Base-by-base conservation (phyloP, 2,888 invertebrate genomes). In the Temnothorax unifasciatus region DNA sequence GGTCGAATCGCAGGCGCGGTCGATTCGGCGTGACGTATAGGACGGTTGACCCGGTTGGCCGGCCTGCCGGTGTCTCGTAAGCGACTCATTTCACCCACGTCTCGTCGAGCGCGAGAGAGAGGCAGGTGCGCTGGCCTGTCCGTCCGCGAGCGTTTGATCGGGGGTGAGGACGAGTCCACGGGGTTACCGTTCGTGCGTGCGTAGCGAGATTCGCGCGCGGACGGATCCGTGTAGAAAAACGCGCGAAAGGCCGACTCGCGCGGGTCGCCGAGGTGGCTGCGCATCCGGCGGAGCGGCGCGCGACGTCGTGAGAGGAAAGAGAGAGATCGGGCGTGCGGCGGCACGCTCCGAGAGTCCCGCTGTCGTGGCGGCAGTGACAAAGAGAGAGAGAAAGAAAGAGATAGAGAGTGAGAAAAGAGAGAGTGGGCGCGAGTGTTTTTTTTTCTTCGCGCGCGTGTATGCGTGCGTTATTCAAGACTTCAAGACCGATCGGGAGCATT, bases 41-140 rank as follows among this genome's bases (percentile, higher is more conserved):
- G 34, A 13, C 52, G 74, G 29, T 29, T 2, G 25, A 2, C 25
- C 25, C 2, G 25, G 76, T 89, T 92, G 92, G 92, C 83, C 91
- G 83, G 77, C 91, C 86, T 92, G 92, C 86, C 90, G 88, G 91
- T 29, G 29, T 29, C 29, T 29, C 29, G 29, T 29, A 29, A 29
- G 91, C 91, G 89, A 92, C 90, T 90, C 90, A 25, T 29, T 52
- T 89, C 89, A 89, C 88, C 90, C 86, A 91, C 88, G 92, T 91
- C 91, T 90, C 91, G 92, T 91, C 89, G 91, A 90, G 91, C 91
- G 92, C 90, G 91, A 91, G 91, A 44, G 64, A 21, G 3, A 21
- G 92, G 91, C 91, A 91, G 92, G 89, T 64, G 64, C 59, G 92
- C 87, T 88, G 89, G 85, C 88, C 90, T 88, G 90, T 77, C 6